A percentile compares a stretch with the other conserved stretches of the same genome.
Conservation (phyloP, 2,113 vertebrate species). For the Phrynosoma platyrhinos region DNA sequence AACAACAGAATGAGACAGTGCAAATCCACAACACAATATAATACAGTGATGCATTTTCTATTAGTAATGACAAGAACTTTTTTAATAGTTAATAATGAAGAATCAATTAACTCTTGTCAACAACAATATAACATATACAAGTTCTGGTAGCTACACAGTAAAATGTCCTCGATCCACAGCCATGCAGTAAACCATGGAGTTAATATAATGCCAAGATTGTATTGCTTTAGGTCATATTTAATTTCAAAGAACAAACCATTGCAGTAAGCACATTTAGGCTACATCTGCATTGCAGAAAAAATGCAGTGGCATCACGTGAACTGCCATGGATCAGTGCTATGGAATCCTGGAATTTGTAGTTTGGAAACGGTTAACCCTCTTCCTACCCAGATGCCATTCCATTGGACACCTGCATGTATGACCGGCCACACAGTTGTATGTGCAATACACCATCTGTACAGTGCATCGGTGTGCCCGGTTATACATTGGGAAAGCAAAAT, state of each 20-base stretch:
- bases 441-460: no score
- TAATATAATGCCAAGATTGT: slow-evolving; percentile 35
- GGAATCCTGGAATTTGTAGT: no score
- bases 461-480: no score
- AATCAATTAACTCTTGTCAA: slow-evolving; percentile 34
- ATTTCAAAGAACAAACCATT: slow-evolving; percentile 41
- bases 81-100: slow-evolving; percentile 13
- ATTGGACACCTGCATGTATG: no score
- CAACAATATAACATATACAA: background rate
- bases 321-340: no score
- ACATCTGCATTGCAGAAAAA: no score
- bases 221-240: slow-evolving; percentile 17
- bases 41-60: slow-evolving; percentile 58
- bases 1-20: slow-evolving; percentile 57
- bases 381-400: no score
- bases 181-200: slow-evolving; percentile 22
- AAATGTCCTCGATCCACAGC: slow-evolving; percentile 36
- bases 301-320: no score
- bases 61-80: slow-evolving; percentile 38
- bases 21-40: slow-evolving; percentile 22
- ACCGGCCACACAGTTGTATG: no score
- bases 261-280: slow-evolving; percentile 17
- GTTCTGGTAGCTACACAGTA: slow-evolving; percentile 23
- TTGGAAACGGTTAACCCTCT: no score
- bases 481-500: no score